Evolutionary conservation across 2,113 vertebrate genomes (phyloP).

Genomic region (Lampris megalopsis): DNA sequence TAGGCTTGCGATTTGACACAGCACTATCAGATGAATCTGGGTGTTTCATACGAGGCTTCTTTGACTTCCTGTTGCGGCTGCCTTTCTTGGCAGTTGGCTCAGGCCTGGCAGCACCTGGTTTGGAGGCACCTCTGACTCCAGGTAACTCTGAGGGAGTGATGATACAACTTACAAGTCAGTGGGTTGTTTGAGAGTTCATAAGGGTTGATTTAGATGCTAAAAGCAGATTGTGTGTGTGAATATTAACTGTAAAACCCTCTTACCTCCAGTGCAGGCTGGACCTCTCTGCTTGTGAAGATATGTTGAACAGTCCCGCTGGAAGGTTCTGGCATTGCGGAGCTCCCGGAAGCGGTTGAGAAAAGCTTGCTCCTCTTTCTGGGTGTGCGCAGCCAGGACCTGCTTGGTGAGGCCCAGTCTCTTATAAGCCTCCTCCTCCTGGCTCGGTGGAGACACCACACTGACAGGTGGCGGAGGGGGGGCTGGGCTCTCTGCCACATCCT

Average conservation of each 20-base stretch:
- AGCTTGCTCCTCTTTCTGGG: constrained; percentile 93
- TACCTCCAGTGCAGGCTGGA: constrained; percentile 73
- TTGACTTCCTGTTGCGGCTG: constrained; percentile 89
- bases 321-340: constrained; percentile 78
- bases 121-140: constrained; percentile 53
- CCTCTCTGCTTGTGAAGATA: constrained; percentile 84
- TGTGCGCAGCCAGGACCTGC: constrained; percentile 94
- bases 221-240: not conserved
- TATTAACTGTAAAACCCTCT: not conserved
- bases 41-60: constrained; percentile 86
- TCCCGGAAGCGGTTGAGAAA: constrained; percentile 91
- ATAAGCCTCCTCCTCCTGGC: constrained; percentile 88
- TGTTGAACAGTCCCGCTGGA: constrained; percentile 85
- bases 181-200: not conserved
- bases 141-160: constrained; percentile 45
- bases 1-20: constrained; percentile 82
- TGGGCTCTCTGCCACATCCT: constrained; percentile 84
- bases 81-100: constrained; percentile 79
- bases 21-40: constrained; percentile 89
- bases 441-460: constrained; percentile 72
- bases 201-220: not conserved
- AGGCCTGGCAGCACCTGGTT: constrained; percentile 55
- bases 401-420: constrained; percentile 93
- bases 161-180: not conserved
- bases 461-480: constrained; percentile 61